Conservation (phyloP, 2,888 invertebrate genomes). For the Minunthozetes semirufus region DNA sequence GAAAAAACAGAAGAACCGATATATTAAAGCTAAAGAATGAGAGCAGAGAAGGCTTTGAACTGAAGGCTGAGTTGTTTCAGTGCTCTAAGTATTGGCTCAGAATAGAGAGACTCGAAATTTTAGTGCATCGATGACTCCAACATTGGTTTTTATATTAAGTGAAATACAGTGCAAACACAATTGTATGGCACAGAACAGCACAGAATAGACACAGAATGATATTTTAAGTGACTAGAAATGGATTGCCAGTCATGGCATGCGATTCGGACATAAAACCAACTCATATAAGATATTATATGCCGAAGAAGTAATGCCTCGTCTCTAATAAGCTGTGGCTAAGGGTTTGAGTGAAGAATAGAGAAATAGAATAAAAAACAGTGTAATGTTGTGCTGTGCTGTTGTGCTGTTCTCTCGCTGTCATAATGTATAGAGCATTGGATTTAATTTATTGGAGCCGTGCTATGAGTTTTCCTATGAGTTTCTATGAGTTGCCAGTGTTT, state of each 20-base stretch:
- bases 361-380: background rate
- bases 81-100: background rate
- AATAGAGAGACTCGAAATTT: background rate
- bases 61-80: background rate
- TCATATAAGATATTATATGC: background rate
- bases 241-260: conserved; percentile 15
- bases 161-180: no score
- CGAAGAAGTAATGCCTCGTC: background rate
- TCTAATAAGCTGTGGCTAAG: conserved; percentile 18
- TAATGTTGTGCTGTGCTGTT: no score
- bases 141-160: background rate
- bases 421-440: background rate
- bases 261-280: conserved; percentile 14
- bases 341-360: background rate
- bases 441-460: conserved; percentile 23
- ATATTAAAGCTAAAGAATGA: background rate
- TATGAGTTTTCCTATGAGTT: background rate
- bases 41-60: conserved; percentile 7
- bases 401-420: no score
- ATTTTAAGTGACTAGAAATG: conserved; percentile 28
- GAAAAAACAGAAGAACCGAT: background rate
- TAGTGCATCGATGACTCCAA: background rate
- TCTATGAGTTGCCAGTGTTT: background rate
- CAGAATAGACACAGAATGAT: background rate
- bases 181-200: no score